A percentile compares a stretch with the other conserved stretches of the same genome.
phyloP scores from a whole-genome alignment of 2,888 invertebrate species.

The Ormyrus labotus region DNA sequence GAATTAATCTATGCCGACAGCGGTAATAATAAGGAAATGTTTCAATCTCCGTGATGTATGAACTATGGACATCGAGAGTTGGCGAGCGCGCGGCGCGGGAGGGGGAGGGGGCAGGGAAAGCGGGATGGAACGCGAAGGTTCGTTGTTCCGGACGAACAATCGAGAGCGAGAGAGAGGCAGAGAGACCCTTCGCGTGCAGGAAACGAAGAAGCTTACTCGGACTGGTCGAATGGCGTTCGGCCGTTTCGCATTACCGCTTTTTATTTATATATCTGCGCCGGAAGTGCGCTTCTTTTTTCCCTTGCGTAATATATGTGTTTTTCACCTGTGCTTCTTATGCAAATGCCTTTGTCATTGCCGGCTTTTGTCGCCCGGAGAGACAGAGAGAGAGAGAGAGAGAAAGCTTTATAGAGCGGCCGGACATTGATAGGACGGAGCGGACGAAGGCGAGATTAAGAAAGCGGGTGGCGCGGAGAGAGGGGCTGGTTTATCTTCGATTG shows the following conservation, averaged over 20 bases:
- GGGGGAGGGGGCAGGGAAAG: slow-evolving; percentile 11
- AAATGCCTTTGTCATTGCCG: slow-evolving; percentile 13
- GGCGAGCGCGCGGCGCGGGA: slow-evolving; percentile 52
- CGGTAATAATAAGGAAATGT: slow-evolving; percentile 76
- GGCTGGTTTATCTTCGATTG: slow-evolving; percentile 74
- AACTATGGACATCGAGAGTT: slow-evolving; percentile 60
- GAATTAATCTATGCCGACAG: slow-evolving; percentile 75
- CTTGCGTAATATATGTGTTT: background rate
- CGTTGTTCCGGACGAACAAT: slow-evolving; percentile 67
- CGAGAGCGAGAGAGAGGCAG: slow-evolving; percentile 58
- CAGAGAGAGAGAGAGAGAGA: slow-evolving; percentile 32
- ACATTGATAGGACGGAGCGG: slow-evolving; percentile 38
- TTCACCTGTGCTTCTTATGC: slow-evolving; percentile 25
- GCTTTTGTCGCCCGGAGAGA: slow-evolving; percentile 42
- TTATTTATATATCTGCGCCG: slow-evolving; percentile 35
- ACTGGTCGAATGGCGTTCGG: slow-evolving; percentile 16
- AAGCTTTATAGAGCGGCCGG: no score
- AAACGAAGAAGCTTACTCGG: slow-evolving; percentile 51
- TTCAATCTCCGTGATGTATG: slow-evolving; percentile 75
- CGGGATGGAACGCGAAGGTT: slow-evolving; percentile 60
- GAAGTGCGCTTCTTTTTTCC: slow-evolving; percentile 16
- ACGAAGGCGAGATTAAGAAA: slow-evolving; percentile 35
- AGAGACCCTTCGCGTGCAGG: slow-evolving; percentile 60
- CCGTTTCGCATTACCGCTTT: slow-evolving; percentile 35
- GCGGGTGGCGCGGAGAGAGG: slow-evolving; percentile 42